Evolutionary conservation across 2,113 vertebrate genomes (phyloP).

Genomic region (Marmota monax): DNA sequence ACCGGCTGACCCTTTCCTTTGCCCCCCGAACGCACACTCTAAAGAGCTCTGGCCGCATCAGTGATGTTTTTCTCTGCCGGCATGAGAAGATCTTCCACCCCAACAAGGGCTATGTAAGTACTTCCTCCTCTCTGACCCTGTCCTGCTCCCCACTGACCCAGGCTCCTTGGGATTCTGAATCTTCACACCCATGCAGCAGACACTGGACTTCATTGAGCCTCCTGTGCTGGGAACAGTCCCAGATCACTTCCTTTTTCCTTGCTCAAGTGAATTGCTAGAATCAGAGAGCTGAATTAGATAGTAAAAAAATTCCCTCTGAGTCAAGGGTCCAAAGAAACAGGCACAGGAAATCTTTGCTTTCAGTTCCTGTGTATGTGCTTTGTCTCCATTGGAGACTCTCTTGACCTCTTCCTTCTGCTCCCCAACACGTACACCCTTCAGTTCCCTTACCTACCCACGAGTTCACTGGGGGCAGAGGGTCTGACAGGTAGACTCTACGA

Average conservation of each 20-base stretch:
- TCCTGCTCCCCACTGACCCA: neutral
- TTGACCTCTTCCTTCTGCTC: neutral
- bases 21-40: slow-evolving; percentile 91
- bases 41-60: slow-evolving; percentile 91
- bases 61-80: slow-evolving; percentile 92
- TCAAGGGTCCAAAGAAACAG: neutral
- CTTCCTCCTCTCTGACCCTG: neutral
- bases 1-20: slow-evolving; percentile 93
- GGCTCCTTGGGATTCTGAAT: neutral
- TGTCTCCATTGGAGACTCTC: neutral
- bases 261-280: neutral
- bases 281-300: neutral
- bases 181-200: neutral
- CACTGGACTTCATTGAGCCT: neutral
- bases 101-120: slow-evolving; percentile 95
- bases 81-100: slow-evolving; percentile 92
- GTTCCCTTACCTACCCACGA: neutral
- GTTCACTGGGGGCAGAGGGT: neutral
- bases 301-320: neutral
- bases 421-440: neutral
- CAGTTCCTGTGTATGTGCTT: neutral
- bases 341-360: slow-evolving; percentile 1
- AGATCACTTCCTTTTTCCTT: neutral
- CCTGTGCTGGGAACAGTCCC: neutral
- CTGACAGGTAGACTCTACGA: neutral